A percentile compares a stretch with the other conserved stretches of the same genome.
These are phyloP conservation scores for Neoscelio sp. DNA, from an alignment of 2,888 invertebrate genomes.

Conservation along the genomic window DNA sequence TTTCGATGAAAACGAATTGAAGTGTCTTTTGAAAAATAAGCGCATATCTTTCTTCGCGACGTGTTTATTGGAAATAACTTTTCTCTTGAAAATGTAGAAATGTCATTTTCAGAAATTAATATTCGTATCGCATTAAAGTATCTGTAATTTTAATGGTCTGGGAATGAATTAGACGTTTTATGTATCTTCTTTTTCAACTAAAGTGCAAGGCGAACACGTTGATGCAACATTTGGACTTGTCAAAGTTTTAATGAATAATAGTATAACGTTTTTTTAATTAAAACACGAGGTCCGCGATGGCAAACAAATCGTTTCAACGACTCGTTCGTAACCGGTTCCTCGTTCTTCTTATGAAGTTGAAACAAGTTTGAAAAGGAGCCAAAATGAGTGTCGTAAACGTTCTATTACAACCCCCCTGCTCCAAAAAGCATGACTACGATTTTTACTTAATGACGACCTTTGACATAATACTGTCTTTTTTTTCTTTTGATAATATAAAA, in stretches of 20 bases:
- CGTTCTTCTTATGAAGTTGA: slow-evolving; percentile 1
- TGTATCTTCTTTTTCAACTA: background rate
- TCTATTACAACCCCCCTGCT: background rate
- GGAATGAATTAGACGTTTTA: background rate
- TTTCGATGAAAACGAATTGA: background rate
- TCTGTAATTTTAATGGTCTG: no score
- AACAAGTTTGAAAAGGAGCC: slow-evolving; percentile 27
- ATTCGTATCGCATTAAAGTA: no score
- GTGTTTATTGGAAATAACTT: no score
- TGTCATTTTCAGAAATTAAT: no score
- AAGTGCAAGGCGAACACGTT: background rate
- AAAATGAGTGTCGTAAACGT: slow-evolving; percentile 6
- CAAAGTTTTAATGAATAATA: background rate
- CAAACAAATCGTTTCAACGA: slow-evolving; percentile 43
- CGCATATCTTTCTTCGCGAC: no score
- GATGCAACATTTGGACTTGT: background rate
- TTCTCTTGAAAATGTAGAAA: no score
- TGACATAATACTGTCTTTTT: no score
- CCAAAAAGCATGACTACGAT: background rate
- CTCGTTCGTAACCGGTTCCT: slow-evolving; percentile 50
- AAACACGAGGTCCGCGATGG: background rate
- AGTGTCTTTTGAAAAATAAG: background rate
- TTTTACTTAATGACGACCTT: background rate
- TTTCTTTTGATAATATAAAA: no score
- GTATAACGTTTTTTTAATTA: slow-evolving; percentile 19